phyloP scores from a whole-genome alignment of 2,888 invertebrate genomes.

The Sinodicranocentrus sp. region DNA sequence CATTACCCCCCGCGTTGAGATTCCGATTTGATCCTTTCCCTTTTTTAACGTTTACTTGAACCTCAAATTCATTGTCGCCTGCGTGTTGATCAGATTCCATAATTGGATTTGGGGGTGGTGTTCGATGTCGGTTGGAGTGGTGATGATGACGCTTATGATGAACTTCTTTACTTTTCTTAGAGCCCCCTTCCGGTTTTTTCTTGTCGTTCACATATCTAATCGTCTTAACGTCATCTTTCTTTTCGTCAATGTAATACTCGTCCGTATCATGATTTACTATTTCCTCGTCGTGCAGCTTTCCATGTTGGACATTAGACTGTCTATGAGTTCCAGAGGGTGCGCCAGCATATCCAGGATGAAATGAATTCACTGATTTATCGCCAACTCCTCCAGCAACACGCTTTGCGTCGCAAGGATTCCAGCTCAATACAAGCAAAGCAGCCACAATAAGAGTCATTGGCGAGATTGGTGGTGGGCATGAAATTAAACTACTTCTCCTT shows the following conservation, averaged over 20 bases:
- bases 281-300: too few relatives aligned
- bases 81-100: background rate
- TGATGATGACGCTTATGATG: constrained; percentile 12
- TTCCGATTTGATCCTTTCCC: background rate
- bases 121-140: background rate
- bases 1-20: background rate
- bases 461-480: background rate
- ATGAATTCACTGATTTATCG: too few relatives aligned
- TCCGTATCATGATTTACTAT: constrained; percentile 28
- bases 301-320: too few relatives aligned
- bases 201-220: constrained; percentile 22
- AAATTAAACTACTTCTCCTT: background rate
- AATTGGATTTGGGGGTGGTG: background rate
- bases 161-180: background rate
- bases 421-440: background rate
- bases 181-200: background rate
- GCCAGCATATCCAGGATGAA: too few relatives aligned
- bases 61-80: constrained; percentile 11
- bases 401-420: background rate
- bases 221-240: constrained; percentile 32
- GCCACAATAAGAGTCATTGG: background rate
- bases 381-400: background rate
- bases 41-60: constrained; percentile 8
- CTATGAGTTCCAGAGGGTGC: background rate
- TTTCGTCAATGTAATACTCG: constrained; percentile 35